Evolutionary conservation across 2,888 invertebrate species (phyloP), one percentile per base, ranked within the genome.

Genomic region (Acrobasis repandana): DNA sequence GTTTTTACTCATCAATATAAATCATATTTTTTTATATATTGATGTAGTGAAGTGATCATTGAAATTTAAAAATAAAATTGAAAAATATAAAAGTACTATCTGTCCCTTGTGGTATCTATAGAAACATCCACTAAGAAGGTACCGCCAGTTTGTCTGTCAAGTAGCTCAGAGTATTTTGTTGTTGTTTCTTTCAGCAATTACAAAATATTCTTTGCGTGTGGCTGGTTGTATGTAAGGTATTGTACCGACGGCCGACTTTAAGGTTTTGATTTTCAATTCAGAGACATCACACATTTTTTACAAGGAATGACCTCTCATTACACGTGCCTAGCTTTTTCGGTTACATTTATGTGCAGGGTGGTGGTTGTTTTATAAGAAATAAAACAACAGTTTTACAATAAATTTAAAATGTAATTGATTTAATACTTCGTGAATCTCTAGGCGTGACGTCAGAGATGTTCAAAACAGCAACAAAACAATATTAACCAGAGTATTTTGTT

Each of bases 201-300:
- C 94, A 95, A 94, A 95, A 94, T 95, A 94, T 95, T 95, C 95
- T 96, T 95, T 95, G 95, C 95, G 93, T 96, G 95, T 94, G 95
- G 95, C 94, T 96, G 95, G 95, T 95, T 96, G 91, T 95, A 95
- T 93, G 94, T 95, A 94, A 96, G 95, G 95, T 96, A 96, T 93
- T 93, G 93, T 93, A 93, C 91, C 85, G 81, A 80, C 67, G 67
- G 75, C 72, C 73, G 75, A 71, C 76, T 84, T 81, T 84, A 76
- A 80, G 83, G 79, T 82, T 86, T 83, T 87, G 86, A 85, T 83
- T 82, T 85, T 79, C 72, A 77, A 86, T 86, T 87, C 85, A 83
- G 76, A 86, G 80, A 91, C 85, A 86, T 88, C 83, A 83, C 83
- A 83, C 83, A 80, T 80, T 79, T 78, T 73, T 73, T 76, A 83